Base-by-base conservation (phyloP, 2,888 invertebrate species). In the Hemithea aestivaria region DNA sequence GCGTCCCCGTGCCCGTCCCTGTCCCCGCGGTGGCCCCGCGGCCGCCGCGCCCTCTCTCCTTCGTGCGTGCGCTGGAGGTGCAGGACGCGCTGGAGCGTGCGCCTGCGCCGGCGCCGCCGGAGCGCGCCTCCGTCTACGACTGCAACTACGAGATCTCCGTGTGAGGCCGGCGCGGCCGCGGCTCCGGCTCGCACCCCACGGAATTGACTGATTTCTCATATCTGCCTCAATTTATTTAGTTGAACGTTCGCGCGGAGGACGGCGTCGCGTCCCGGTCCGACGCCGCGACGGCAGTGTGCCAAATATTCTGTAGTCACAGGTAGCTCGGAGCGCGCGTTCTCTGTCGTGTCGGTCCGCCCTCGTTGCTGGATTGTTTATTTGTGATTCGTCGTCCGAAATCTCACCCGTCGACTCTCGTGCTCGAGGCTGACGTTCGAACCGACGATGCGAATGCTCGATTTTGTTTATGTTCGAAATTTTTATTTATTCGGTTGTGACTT, bases 101-200 rank as follows among this genome's bases (percentile, higher is more conserved):
- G 59, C 63, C 80, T 65, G 66, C 81, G 61, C 53, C 80, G 67
- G 71, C 73, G 36, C 80, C 94, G 8, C 93, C 95, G 31, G 95
- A 96, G 78, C 92, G 96, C 62, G 93, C 94, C 63, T 95, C 95
- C 80, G 94, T 96, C 55, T 96, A 96, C 83, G 96, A 96, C 81
- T 95, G 95, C 93, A 96, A 96, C 89, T 96, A 96, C 83, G 96
- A 96, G 85, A 96, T 96, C 88, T 96, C 96, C 58, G 96, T 96
- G 90, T 96, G 94, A 94, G 51, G 5, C 16, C 16, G 16, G 5
- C 16, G 16, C 3, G 2, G 16, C 5, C 16, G 16, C 16, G 16
- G 16, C 16, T 16, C n/a, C n/a, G n/a, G n/a, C n/a, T n/a, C n/a
- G n/a, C n/a, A n/a, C n/a, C n/a, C n/a, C n/a, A 61, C 53, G 73